These are phyloP conservation scores for Ischnura elegans DNA, from an alignment of 2,888 invertebrate species.

Conservation along the genomic window DNA sequence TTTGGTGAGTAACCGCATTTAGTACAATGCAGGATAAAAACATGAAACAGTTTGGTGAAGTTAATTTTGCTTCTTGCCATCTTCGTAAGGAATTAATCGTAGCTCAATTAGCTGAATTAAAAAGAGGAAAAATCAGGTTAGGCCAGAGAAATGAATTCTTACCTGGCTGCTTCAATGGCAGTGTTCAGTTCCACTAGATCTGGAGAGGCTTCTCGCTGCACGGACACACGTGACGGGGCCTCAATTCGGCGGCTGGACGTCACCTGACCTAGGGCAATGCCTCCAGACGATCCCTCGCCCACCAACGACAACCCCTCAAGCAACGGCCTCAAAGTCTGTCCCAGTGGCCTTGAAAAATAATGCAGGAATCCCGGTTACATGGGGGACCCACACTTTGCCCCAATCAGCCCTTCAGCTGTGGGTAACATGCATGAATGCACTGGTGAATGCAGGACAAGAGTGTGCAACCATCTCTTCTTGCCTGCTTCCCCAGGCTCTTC, in stretches of 20 bases:
- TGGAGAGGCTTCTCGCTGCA: constrained; percentile 81
- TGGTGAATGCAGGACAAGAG: too few relatives aligned
- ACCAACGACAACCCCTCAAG: constrained; percentile 77
- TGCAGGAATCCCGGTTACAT: too few relatives aligned
- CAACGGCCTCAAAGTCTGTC: constrained; percentile 81
- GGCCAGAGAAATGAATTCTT: constrained; percentile 73
- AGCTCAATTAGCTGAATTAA: neutral
- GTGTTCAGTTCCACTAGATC: constrained; percentile 86
- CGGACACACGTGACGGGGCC: constrained; percentile 68
- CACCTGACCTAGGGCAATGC: constrained; percentile 69
- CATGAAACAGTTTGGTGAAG: neutral
- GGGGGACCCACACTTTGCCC: too few relatives aligned
- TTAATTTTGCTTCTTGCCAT: neutral
- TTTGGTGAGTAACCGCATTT: neutral
- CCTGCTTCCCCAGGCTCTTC: too few relatives aligned
- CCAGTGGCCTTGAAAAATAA: constrained; percentile 80
- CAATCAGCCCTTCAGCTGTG: too few relatives aligned
- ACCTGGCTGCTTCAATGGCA: constrained; percentile 89
- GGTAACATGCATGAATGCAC: too few relatives aligned
- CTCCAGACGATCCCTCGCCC: constrained; percentile 69
- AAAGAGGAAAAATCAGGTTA: neutral
- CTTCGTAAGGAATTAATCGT: neutral
- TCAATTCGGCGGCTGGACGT: constrained; percentile 56
- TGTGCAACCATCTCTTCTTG: too few relatives aligned
- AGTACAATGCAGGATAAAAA: neutral